A percentile compares a stretch with the other conserved stretches of the same genome.
phyloP scores from a whole-genome alignment of 1,140 invertebrate species.

The Euura lappo region DNA sequence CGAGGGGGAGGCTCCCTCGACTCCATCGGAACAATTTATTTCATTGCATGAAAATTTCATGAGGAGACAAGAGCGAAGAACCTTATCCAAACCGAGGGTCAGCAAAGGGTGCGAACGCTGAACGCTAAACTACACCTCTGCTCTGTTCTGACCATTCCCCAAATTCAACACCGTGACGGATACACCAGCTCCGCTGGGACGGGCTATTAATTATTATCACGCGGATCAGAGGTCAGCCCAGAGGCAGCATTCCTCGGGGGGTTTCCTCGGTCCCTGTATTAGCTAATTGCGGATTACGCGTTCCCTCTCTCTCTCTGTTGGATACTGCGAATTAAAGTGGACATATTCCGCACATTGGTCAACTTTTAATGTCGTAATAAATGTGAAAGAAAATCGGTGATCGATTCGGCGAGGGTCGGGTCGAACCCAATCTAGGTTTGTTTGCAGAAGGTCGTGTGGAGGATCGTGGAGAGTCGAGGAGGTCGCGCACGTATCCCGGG shows the following conservation, averaged over 20 bases:
- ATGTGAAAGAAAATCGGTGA: too few species aligned
- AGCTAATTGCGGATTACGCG: background rate
- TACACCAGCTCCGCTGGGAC: background rate
- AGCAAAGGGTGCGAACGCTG: background rate
- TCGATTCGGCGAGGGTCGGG: too few species aligned
- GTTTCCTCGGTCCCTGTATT: background rate
- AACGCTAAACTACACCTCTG: too few species aligned
- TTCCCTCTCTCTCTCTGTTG: background rate
- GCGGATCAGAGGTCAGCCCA: background rate
- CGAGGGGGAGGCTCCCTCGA: background rate
- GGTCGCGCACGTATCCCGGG: too few species aligned
- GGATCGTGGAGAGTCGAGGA: too few species aligned
- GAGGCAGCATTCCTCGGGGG: background rate
- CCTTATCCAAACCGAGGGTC: background rate
- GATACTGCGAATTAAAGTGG: too few species aligned
- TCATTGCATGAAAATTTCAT: slow-evolving; percentile 3
- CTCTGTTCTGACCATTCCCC: background rate
- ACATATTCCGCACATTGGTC: too few species aligned
- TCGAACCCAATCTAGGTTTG: too few species aligned
- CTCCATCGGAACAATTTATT: slow-evolving; percentile 5
- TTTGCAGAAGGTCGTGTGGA: too few species aligned
- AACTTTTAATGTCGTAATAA: too few species aligned
- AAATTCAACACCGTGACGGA: background rate
- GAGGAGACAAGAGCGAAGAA: background rate
- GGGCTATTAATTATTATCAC: background rate